These are phyloP conservation scores for Poeciliopsis paucimaculata DNA, from an alignment of 2,797 vertebrate genomes.

Conservation along the genomic window DNA sequence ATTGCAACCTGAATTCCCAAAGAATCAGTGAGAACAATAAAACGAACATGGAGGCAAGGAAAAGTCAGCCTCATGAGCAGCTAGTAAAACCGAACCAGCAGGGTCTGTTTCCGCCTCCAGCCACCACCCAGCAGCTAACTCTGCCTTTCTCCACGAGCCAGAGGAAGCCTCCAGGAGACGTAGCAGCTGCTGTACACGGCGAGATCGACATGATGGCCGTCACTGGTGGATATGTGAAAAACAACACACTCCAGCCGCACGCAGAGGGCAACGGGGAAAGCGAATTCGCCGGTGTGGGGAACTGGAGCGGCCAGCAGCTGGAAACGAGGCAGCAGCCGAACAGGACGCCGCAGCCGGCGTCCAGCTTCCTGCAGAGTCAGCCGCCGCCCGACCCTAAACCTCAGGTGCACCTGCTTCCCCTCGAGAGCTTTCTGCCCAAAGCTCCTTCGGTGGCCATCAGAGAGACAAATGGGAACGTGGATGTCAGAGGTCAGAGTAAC, in stretches of 20 bases:
- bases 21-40: constrained; percentile 49
- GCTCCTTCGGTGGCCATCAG: constrained; percentile 50
- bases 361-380: constrained; percentile 64
- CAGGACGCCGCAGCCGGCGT: constrained; percentile 53
- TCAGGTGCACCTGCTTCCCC: constrained; percentile 64
- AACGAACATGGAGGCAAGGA: constrained; percentile 58
- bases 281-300: constrained; percentile 71
- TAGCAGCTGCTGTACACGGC: constrained; percentile 61
- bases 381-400: constrained; percentile 59
- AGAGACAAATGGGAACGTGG: constrained; percentile 66
- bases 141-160: constrained; percentile 70
- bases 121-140: constrained; percentile 53
- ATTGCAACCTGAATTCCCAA: constrained; percentile 55
- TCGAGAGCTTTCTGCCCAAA: constrained; percentile 78
- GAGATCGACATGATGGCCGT: constrained; percentile 65
- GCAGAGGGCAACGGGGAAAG: constrained; percentile 56
- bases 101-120: constrained; percentile 66
- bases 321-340: constrained; percentile 56
- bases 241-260: constrained; percentile 68
- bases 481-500: constrained; percentile 62
- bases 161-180: constrained; percentile 66
- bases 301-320: constrained; percentile 71
- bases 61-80: constrained; percentile 64
- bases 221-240: constrained; percentile 70
- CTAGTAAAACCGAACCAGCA: constrained; percentile 64